A percentile compares a stretch with the other conserved stretches of the same genome.
phyloP scores from a whole-genome alignment of 2,113 vertebrate genomes.

The Tringa solitaria region DNA sequence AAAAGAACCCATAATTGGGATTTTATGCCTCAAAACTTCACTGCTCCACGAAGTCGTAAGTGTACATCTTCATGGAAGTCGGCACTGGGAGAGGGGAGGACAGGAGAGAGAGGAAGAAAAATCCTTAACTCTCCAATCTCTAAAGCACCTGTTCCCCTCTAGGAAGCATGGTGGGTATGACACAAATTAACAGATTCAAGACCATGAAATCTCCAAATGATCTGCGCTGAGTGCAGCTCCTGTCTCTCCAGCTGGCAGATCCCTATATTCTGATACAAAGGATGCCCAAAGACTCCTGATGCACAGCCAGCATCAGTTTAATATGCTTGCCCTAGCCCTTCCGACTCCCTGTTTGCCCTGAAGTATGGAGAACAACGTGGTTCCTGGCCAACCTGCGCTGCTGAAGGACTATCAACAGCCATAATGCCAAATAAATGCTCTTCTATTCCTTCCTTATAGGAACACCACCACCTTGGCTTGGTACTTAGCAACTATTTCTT shows the following conservation, averaged over 20 bases:
- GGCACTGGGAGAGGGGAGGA: background rate
- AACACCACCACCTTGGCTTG: no score
- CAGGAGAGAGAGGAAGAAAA: background rate
- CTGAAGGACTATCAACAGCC: background rate
- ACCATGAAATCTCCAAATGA: rapidly evolving
- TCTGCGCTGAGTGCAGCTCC: background rate
- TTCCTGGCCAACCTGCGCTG: background rate
- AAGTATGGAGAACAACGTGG: background rate
- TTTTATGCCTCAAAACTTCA: background rate
- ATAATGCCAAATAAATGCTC: background rate
- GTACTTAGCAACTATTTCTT: background rate
- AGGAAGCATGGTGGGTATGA: background rate
- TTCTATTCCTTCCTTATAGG: background rate
- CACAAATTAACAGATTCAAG: background rate
- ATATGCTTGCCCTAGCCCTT: background rate
- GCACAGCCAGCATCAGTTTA: background rate
- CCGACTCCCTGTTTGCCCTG: background rate
- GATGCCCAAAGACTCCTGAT: background rate
- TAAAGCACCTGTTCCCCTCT: background rate
- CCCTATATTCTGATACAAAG: background rate
- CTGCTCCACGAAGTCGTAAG: background rate
- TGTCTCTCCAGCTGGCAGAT: background rate
- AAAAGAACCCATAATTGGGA: background rate
- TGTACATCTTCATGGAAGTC: rapidly evolving
- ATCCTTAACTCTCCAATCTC: background rate